Percentiles rank a stretch among this genome's conserved stretches.
These are phyloP conservation scores for Eupithecia subfuscata DNA, from an alignment of 2,888 invertebrate genomes.

Conservation along the genomic window DNA sequence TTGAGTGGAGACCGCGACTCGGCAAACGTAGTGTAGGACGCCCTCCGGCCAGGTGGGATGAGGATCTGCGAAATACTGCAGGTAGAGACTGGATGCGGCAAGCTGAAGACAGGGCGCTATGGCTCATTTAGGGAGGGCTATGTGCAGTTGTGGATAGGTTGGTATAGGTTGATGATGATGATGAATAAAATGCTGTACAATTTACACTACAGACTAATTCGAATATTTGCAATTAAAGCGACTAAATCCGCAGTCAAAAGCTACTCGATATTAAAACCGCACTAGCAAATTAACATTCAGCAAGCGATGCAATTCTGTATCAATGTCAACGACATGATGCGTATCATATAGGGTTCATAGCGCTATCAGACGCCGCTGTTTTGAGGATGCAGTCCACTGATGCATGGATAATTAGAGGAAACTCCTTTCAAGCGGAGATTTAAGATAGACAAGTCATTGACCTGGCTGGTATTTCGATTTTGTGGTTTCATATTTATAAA, in stretches of 20 bases:
- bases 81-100: too few relatives aligned
- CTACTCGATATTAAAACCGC: conserved; percentile 23
- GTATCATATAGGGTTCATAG: conserved; percentile 32
- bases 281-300: conserved; percentile 21
- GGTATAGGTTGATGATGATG: too few relatives aligned
- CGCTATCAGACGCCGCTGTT: conserved; percentile 25
- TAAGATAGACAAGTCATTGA: background rate
- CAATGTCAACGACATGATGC: conserved; percentile 41
- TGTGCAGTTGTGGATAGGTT: too few relatives aligned
- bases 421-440: background rate
- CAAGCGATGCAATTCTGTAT: background rate
- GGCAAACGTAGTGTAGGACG: too few relatives aligned
- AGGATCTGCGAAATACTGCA: too few relatives aligned
- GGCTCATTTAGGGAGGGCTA: too few relatives aligned
- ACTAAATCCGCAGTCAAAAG: background rate
- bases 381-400: background rate
- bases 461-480: background rate
- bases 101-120: too few relatives aligned
- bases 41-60: too few relatives aligned
- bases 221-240: background rate
- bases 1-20: too few relatives aligned
- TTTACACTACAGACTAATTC: background rate
- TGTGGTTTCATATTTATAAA: background rate
- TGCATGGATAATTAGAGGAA: background rate
- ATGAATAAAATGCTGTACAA: too few relatives aligned